phyloP scores from a whole-genome alignment of 2,113 vertebrate genomes.

The Aix galericulata region DNA sequence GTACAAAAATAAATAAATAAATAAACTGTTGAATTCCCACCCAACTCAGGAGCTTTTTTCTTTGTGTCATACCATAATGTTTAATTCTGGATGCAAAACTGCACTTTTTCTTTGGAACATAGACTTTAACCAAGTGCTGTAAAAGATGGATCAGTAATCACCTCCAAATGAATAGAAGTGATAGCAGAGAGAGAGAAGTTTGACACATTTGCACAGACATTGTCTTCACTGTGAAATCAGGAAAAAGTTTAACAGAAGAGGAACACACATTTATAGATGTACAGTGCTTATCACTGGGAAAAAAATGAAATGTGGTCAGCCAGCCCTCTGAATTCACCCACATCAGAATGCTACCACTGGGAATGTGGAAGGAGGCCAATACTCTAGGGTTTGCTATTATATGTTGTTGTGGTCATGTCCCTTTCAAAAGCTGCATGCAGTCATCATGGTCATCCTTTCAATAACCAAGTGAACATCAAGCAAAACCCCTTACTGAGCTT shows the following conservation, averaged over 20 bases:
- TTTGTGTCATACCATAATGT: slow-evolving; percentile 21
- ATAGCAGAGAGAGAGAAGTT: neutral
- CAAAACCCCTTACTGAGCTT: neutral
- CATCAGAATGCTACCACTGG: neutral
- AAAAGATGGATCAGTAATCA: slow-evolving; percentile 27
- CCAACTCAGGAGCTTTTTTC: slow-evolving; percentile 28
- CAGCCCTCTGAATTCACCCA: neutral
- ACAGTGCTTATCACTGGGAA: neutral
- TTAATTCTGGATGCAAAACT: slow-evolving; percentile 44
- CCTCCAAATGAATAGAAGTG: neutral
- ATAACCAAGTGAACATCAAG: neutral
- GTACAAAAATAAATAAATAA: slow-evolving; percentile 19
- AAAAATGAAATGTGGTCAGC: neutral
- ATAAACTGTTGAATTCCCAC: slow-evolving; percentile 54
- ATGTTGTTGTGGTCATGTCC: neutral
- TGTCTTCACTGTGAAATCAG: neutral
- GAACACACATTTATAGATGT: neutral
- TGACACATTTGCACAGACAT: neutral
- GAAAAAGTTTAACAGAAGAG: neutral
- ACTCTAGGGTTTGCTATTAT: neutral
- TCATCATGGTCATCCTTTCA: neutral
- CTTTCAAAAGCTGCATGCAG: neutral
- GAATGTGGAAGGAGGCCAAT: neutral
- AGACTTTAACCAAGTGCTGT: slow-evolving; percentile 16
- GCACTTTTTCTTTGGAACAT: neutral